Evolutionary conservation across 2,113 vertebrate genomes (phyloP).

Genomic region (Dascyllus trimaculatus): DNA sequence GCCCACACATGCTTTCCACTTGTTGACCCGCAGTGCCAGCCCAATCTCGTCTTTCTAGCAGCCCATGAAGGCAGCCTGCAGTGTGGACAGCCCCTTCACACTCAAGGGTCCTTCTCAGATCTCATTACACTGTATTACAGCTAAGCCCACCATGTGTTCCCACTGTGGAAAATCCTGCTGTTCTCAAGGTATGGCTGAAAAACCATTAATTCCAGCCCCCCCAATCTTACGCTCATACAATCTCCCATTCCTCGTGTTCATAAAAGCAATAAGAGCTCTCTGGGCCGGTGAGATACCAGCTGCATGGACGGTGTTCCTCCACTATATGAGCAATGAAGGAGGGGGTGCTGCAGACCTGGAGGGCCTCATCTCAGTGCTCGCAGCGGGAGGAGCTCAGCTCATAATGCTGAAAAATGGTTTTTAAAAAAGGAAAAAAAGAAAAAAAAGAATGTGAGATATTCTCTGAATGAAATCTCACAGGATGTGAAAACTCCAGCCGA

Average conservation of each 20-base stretch:
- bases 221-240: slow-evolving; percentile 6
- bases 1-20: slow-evolving; percentile 56
- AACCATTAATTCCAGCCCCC: slow-evolving; percentile 59
- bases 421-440: not conserved
- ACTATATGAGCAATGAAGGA: slow-evolving; percentile 1
- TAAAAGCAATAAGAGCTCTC: slow-evolving; percentile 41
- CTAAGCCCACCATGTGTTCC: slow-evolving; percentile 65
- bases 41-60: slow-evolving; percentile 74
- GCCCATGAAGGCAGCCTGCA: slow-evolving; percentile 62
- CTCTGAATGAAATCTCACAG: slow-evolving; percentile 64
- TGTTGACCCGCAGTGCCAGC: slow-evolving; percentile 53
- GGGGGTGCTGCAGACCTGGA: slow-evolving; percentile 5
- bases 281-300: slow-evolving; percentile 42
- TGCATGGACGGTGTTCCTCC: slow-evolving; percentile 29
- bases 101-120: slow-evolving; percentile 65
- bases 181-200: slow-evolving; percentile 48
- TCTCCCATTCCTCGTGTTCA: slow-evolving; percentile 44
- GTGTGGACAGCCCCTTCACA: slow-evolving; percentile 67
- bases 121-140: slow-evolving; percentile 65
- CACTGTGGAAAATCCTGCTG: slow-evolving; percentile 62
- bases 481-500: slow-evolving; percentile 43
- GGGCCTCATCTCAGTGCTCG: slow-evolving; percentile 53
- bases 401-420: slow-evolving; percentile 43
- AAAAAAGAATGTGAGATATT: slow-evolving; percentile 28
- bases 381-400: slow-evolving; percentile 47